phyloP scores from a whole-genome alignment of 2,113 vertebrate species.

The Engraulis encrasicolus region DNA sequence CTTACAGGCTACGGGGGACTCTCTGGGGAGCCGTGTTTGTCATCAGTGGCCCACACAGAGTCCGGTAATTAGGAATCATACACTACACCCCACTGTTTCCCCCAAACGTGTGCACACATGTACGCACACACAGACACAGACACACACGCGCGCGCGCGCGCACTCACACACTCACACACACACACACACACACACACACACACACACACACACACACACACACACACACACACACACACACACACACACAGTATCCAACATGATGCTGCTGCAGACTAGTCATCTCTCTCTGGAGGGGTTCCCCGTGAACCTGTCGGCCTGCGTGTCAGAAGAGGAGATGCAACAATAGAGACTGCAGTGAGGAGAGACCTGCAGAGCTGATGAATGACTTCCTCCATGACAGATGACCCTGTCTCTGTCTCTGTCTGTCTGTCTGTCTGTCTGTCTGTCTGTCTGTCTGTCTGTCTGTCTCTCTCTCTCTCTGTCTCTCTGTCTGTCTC shows the following conservation, averaged over 20 bases:
- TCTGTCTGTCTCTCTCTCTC: too few species aligned
- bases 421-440: too few species aligned
- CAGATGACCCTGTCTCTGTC: background rate
- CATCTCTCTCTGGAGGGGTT: background rate
- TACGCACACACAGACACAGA: too few species aligned
- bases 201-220: background rate
- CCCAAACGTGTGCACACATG: conserved; percentile 40
- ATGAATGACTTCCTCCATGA: background rate
- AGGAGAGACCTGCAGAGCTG: background rate
- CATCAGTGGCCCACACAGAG: background rate
- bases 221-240: too few species aligned
- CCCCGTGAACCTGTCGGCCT: background rate
- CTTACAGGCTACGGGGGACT: background rate
- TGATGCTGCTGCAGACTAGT: too few species aligned
- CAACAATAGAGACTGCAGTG: background rate
- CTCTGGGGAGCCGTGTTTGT: background rate
- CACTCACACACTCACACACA: too few species aligned
- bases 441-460: too few species aligned
- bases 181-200: too few species aligned
- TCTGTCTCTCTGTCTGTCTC: too few species aligned
- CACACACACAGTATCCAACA: too few species aligned
- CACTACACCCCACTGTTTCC: conserved; percentile 38
- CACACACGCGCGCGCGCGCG: too few species aligned
- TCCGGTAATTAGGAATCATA: background rate
- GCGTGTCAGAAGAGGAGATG: background rate